These are phyloP conservation scores for Clarias laeviceps DNA, from an alignment of 2,797 vertebrate species.

Conservation along the genomic window DNA sequence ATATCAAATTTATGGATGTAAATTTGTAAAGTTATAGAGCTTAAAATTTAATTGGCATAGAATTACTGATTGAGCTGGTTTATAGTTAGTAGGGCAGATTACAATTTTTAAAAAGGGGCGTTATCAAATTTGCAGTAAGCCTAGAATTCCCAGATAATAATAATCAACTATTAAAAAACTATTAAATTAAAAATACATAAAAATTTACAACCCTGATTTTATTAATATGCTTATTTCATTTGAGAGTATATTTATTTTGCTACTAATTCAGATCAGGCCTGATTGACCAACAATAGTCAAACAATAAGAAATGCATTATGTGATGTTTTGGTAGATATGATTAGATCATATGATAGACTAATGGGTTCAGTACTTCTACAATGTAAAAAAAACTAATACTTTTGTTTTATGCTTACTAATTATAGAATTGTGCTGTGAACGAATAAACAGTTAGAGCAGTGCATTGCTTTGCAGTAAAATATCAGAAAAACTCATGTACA, in stretches of 20 bases:
- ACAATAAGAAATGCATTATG: background rate
- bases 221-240: background rate
- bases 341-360: background rate
- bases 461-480: background rate
- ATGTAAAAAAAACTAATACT: background rate
- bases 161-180: too few relatives aligned
- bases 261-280: background rate
- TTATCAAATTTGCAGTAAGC: background rate
- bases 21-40: background rate
- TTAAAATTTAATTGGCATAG: background rate
- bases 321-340: background rate
- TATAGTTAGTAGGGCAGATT: background rate
- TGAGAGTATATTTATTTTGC: background rate
- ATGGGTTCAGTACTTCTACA: background rate
- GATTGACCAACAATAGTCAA: too few relatives aligned
- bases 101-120: too few relatives aligned
- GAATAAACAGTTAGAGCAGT: background rate
- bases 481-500: background rate
- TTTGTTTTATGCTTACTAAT: too few relatives aligned
- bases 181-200: background rate
- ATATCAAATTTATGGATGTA: background rate
- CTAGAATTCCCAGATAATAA: background rate
- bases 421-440: too few relatives aligned
- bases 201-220: background rate
- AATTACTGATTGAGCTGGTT: background rate